Evolutionary conservation across 2,888 invertebrate genomes (phyloP), one percentile per base, ranked within the genome.

Genomic region (Bursaphelenchus okinawaensis): DNA sequence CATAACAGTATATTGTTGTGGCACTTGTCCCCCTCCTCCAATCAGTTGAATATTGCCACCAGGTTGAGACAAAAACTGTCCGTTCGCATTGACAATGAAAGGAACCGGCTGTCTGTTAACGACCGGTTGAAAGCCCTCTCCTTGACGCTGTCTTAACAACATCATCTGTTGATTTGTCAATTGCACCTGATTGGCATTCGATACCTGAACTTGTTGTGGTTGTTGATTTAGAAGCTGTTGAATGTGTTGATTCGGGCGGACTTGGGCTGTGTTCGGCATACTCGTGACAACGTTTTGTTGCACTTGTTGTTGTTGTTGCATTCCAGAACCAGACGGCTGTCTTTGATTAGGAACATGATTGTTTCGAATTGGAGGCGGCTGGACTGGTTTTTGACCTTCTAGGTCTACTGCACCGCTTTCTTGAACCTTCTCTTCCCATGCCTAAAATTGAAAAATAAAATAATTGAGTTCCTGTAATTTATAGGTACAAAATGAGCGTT

Each of bases 371-470:
- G 61, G 20, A 22, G 73, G 71, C 7, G 69, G 66, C 31, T 55
- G 56, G n/a, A 67, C 23, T 3, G 55, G 27, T 40, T 61, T 67
- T 16, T 67, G 54, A 8, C 69, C 64, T 16, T 78, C 77, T 63
- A 79, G 60, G 52, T 80, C 78, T 22, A 79, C 78, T 52, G 74
- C 73, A 12, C 79, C 79, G 59, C 72, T 73, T 6, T 67, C 65
- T 20, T 70, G 70, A 26, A 81, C 72, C 56, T 79, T 78, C 16
- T 75, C 73, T 55, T 78, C 77, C 80, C 80, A 80, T 26, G 74
- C 73, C 78, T 78, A 19, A 20, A 71, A 68, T n/a, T n/a, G n/a
- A n/a, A n/a, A n/a, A n/a, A n/a, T n/a, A n/a, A n/a, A n/a, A n/a
- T n/a, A n/a, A n/a, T n/a, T n/a, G n/a, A n/a, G n/a, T n/a, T n/a